phyloP scores from a whole-genome alignment of 2,797 vertebrate genomes.

The Mycteria americana region DNA sequence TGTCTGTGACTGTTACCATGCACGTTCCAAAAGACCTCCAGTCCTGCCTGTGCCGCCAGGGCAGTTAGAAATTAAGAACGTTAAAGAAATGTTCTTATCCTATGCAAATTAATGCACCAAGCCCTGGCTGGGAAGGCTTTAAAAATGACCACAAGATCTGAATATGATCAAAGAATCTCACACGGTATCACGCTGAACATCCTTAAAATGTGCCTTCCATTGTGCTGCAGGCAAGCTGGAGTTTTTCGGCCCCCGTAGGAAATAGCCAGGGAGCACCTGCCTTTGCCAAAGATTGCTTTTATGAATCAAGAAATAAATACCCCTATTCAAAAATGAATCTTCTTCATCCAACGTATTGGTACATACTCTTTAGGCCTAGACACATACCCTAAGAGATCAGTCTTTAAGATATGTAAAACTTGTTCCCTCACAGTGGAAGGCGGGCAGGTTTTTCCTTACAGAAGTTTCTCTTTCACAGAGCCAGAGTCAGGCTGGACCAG shows the following conservation, averaged over 20 bases:
- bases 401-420: background rate
- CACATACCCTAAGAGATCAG: background rate
- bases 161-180: background rate
- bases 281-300: background rate
- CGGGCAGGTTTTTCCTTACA: background rate
- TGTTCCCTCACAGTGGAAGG: background rate
- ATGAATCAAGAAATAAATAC: background rate
- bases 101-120: background rate
- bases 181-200: background rate
- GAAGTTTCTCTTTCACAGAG: background rate
- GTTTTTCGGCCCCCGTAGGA: background rate
- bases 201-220: background rate
- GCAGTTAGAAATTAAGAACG: background rate
- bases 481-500: background rate
- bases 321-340: background rate
- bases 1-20: background rate
- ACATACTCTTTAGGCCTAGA: background rate
- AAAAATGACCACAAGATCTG: background rate
- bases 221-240: background rate
- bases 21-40: background rate
- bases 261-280: background rate
- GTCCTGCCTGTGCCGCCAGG: background rate
- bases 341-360: background rate
- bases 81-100: background rate
- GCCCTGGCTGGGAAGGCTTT: background rate